phyloP scores from a whole-genome alignment of 2,888 invertebrate species.

The Coleophora flavipennella region DNA sequence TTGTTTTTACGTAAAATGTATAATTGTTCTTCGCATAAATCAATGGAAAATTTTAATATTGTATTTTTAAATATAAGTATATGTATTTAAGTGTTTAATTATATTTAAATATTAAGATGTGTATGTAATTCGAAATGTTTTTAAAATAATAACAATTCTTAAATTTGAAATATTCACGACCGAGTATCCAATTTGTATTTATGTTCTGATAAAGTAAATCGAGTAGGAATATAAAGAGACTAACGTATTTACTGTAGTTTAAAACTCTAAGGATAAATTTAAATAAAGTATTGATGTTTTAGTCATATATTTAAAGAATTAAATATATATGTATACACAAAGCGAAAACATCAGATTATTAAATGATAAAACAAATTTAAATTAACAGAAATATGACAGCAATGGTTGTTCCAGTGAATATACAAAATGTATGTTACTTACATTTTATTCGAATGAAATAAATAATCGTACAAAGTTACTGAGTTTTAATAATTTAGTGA shows the following conservation, averaged over 20 bases:
- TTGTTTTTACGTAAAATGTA: not conserved
- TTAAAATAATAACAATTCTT: constrained; percentile 34
- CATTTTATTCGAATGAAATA: constrained; percentile 31
- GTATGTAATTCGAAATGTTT: constrained; percentile 42
- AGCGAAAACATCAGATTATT: no score
- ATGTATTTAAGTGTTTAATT: constrained; percentile 51
- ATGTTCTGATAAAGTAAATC: constrained; percentile 16
- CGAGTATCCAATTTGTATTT: constrained; percentile 13
- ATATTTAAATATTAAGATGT: constrained; percentile 18
- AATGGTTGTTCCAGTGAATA: no score
- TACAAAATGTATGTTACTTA: no score
- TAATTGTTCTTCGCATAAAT: constrained; percentile 48
- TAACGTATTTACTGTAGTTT: constrained; percentile 37
- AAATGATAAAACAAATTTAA: not conserved
- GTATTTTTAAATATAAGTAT: constrained; percentile 37
- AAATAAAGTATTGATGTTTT: constrained; percentile 43
- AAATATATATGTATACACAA: no score
- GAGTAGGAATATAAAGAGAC: constrained; percentile 47
- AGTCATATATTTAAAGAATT: constrained; percentile 15
- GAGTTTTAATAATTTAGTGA: no score
- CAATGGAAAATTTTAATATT: constrained; percentile 23
- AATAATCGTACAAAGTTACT: constrained; percentile 43
- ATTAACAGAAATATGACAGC: no score
- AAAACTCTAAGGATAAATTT: constrained; percentile 33
- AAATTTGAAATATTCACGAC: constrained; percentile 15